phyloP scores from a whole-genome alignment of 2,113 vertebrate genomes.

The Perca schrenkii region DNA sequence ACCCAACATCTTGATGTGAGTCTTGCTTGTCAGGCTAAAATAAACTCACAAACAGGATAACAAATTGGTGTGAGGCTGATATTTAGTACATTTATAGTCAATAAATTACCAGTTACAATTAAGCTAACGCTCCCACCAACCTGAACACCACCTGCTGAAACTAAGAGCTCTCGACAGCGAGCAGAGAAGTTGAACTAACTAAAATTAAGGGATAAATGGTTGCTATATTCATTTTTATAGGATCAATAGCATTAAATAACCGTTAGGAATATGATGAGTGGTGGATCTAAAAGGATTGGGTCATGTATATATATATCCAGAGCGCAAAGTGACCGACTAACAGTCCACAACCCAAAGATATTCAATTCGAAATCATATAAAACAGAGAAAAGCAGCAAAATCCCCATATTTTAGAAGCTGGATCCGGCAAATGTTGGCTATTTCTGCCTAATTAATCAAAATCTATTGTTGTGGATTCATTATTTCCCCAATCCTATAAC shows the following conservation, averaged over 20 bases:
- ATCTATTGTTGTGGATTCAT: background rate
- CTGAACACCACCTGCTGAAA: background rate
- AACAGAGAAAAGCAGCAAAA: slow-evolving; percentile 2
- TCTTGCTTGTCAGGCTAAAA: too few relatives aligned
- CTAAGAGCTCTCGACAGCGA: background rate
- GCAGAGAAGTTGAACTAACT: too few relatives aligned
- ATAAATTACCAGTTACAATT: too few relatives aligned
- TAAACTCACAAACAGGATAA: background rate
- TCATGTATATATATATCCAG: background rate
- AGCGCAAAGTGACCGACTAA: background rate
- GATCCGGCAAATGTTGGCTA: background rate
- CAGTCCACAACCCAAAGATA: background rate
- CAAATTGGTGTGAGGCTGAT: background rate
- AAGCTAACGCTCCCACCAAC: background rate
- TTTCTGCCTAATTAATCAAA: background rate
- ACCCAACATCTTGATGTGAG: too few relatives aligned
- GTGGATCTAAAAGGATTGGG: background rate
- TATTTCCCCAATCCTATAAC: background rate
- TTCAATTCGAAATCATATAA: background rate
- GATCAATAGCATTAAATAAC: background rate
- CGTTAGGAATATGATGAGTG: background rate
- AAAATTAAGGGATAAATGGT: background rate
- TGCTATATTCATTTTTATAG: background rate
- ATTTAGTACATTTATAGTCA: background rate
- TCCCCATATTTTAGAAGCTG: background rate